A percentile compares a stretch with the other conserved stretches of the same genome.
phyloP scores from a whole-genome alignment of 35 echinoderm and acorn worm genomes.

The Lytechinus pictus region DNA sequence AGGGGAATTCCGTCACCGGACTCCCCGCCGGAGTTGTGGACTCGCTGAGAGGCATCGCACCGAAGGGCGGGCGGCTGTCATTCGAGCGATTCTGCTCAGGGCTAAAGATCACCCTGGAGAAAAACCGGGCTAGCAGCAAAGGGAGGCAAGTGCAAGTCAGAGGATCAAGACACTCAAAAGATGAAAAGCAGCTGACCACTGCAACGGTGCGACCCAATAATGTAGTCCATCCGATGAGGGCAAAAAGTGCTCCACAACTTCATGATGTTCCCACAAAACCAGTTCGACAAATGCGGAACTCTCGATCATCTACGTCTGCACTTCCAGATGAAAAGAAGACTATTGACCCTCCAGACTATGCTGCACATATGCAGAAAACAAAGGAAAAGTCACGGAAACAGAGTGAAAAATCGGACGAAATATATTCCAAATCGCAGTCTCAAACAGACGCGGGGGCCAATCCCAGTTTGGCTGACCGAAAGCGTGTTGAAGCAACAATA shows the following conservation, averaged over 20 bases:
- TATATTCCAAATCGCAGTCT: not conserved
- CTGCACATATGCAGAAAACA: not conserved
- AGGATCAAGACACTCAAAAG: conserved; percentile 38
- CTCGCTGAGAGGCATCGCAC: conserved; percentile 75
- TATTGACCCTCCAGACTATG: conserved; percentile 24
- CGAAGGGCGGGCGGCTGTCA: conserved; percentile 73
- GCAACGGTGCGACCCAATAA: conserved; percentile 90
- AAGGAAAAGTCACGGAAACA: not conserved
- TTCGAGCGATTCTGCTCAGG: conserved; percentile 95
- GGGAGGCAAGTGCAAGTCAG: not conserved
- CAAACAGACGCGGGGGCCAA: not conserved
- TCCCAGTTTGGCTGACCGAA: not conserved
- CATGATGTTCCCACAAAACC: conserved; percentile 19
- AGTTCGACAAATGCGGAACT: conserved; percentile 17
- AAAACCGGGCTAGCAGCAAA: conserved; percentile 54
- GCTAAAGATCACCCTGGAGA: conserved; percentile 77
- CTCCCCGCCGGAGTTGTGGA: conserved; percentile 84
- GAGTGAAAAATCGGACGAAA: conserved; percentile 28
- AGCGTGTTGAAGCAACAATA: conserved; percentile 32
- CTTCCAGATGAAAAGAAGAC: conserved; percentile 36
- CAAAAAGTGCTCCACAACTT: conserved; percentile 83
- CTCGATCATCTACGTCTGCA: not conserved
- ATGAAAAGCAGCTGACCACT: conserved; percentile 77
- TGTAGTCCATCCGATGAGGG: conserved; percentile 72
- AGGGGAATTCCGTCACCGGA: conserved; percentile 69